phyloP scores from a whole-genome alignment of 2,797 vertebrate genomes.

The Sandelia bainsii region DNA sequence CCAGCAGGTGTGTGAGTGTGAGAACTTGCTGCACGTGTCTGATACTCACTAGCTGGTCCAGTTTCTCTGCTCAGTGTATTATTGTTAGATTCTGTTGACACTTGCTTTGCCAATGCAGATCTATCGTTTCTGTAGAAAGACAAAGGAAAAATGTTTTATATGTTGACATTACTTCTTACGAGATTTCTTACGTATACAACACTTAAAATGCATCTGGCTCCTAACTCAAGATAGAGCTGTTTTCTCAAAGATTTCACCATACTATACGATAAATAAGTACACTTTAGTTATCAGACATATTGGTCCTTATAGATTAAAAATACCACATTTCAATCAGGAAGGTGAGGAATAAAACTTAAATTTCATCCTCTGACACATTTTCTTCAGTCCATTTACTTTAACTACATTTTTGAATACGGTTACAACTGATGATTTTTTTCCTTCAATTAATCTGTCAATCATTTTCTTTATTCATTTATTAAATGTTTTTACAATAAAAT shows the following conservation, averaged over 20 bases:
- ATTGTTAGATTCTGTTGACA: constrained; percentile 70
- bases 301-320: too few relatives aligned
- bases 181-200: neutral
- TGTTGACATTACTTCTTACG: neutral
- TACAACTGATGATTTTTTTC: too few relatives aligned
- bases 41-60: constrained; percentile 62
- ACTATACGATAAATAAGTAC: too few relatives aligned
- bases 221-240: neutral
- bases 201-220: neutral
- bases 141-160: neutral
- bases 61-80: constrained; percentile 57
- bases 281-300: too few relatives aligned
- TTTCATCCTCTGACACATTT: too few relatives aligned
- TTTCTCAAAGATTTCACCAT: neutral
- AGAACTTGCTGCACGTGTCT: constrained; percentile 45
- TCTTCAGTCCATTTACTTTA: too few relatives aligned
- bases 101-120: constrained; percentile 41
- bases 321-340: too few relatives aligned
- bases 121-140: constrained; percentile 59
- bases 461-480: too few relatives aligned
- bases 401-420: too few relatives aligned
- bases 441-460: too few relatives aligned
- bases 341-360: too few relatives aligned
- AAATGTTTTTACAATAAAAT: too few relatives aligned
- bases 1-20: constrained; percentile 29